Evolutionary conservation across 2,113 vertebrate genomes (phyloP).

Genomic region (Orycteropus afer): DNA sequence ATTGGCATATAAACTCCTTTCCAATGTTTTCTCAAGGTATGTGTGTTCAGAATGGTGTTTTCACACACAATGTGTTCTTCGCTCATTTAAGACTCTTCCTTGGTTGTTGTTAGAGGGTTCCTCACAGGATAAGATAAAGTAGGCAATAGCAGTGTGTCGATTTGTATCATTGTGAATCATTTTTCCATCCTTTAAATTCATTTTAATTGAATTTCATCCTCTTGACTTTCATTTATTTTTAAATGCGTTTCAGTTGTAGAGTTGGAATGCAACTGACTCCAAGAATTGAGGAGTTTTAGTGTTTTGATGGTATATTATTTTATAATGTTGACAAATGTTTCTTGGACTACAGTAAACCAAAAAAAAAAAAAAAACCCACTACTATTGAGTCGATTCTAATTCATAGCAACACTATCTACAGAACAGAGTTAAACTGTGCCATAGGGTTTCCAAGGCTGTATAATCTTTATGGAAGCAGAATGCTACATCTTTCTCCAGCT

Average conservation of each 20-base stretch:
- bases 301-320: conserved; percentile 86
- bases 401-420: background rate
- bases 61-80: conserved; percentile 73
- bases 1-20: conserved; percentile 61
- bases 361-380: background rate
- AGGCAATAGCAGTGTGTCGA: conserved; percentile 84
- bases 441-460: background rate
- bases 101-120: conserved; percentile 74
- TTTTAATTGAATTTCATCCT: conserved; percentile 89
- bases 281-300: conserved; percentile 84
- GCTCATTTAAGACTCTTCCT: conserved; percentile 77
- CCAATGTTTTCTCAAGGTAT: conserved; percentile 70
- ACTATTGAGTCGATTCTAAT: background rate
- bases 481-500: background rate
- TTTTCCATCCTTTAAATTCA: conserved; percentile 85
- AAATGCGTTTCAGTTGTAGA: conserved; percentile 86
- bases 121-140: conserved; percentile 81
- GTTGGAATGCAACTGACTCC: conserved; percentile 83
- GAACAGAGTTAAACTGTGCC: background rate
- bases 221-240: conserved; percentile 89
- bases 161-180: conserved; percentile 85
- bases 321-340: conserved; percentile 79
- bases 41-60: conserved; percentile 2
- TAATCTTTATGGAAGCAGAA: background rate
- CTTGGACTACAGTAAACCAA: conserved; percentile 65